Evolutionary conservation across 1,140 invertebrate species (phyloP), one percentile per base, ranked within the genome.

Genomic region (Chymomyza costata): DNA sequence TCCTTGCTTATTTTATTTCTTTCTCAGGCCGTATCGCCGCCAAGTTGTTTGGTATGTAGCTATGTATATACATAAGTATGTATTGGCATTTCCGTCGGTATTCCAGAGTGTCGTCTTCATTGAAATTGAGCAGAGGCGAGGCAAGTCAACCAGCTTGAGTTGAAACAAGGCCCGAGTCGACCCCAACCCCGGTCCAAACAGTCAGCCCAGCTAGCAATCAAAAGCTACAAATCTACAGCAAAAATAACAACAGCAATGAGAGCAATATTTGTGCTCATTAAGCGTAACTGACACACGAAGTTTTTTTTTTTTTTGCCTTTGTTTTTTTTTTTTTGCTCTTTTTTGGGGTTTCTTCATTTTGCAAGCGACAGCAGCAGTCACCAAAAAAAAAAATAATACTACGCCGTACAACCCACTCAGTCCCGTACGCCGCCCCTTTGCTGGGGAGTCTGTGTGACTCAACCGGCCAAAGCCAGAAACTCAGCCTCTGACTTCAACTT

Each of bases 221-320:
- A 70, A 78, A 56, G 62, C 50, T 70, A 60, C 51, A 78, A 76
- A 78, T 78, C 65, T 78, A 25, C 21, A 25, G 21, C 21, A 8
- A 25, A 62, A 50, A 55, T 41, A 40, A 37, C 57, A 63, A 54
- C 61, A 55, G 48, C 73, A 78, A 78, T 64, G 59, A 65, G 73
- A 80, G 73, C 73, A 80, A 73, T 78, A 71, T 78, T 67, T 80
- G 73, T 78, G 73, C 73, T 78, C 73, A 78, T 80, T 80, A 80
- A 80, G 73, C 73, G 73, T 78, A 78, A 78, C 73, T 78, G 73
- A 78, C 73, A 78, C 73, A 78, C 71, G 73, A 80, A 68, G 64
- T 80, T 67, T 67, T 57, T 34, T 48, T 54, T 14, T 16, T 47
- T 14, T 45, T 44, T 58, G 38, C 34, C 40, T 21, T 31, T 47